Evolutionary conservation across 2,113 vertebrate genomes (phyloP).

Genomic region (Macaca fascicularis): DNA sequence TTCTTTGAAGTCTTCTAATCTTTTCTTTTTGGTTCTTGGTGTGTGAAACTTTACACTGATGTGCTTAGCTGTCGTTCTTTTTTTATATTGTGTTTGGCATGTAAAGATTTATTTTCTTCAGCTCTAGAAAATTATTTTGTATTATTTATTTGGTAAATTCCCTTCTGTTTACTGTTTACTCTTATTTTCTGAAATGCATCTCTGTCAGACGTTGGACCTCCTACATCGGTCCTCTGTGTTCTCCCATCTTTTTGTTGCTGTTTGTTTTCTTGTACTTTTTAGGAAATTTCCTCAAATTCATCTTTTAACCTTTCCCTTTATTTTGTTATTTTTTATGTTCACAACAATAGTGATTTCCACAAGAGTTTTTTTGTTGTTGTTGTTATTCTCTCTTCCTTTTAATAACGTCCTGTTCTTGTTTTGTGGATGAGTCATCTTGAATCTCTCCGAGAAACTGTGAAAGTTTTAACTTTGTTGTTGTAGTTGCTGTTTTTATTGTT

Average conservation of each 20-base stretch:
- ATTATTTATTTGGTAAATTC: neutral
- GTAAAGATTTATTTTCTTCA: neutral
- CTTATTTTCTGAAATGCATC: neutral
- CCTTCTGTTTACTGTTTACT: neutral
- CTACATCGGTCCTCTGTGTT: neutral
- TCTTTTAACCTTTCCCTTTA: slow-evolving; percentile 16
- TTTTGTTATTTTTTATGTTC: neutral
- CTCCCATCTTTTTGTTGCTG: neutral
- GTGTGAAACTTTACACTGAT: neutral
- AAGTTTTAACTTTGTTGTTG: neutral
- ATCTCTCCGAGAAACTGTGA: neutral
- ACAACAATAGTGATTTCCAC: neutral
- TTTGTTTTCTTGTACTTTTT: neutral
- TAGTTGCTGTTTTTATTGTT: neutral
- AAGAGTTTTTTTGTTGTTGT: neutral
- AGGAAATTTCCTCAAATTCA: neutral
- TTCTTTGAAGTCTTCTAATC: neutral
- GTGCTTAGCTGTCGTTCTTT: neutral
- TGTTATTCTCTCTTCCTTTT: neutral
- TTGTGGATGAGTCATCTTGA: neutral
- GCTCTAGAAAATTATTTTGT: neutral
- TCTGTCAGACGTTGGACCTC: neutral
- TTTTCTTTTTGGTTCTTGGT: neutral
- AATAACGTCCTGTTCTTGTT: neutral
- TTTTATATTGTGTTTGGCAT: neutral